Conservation (phyloP, 1,140 invertebrate genomes). For the Drosophila mauritiana region DNA sequence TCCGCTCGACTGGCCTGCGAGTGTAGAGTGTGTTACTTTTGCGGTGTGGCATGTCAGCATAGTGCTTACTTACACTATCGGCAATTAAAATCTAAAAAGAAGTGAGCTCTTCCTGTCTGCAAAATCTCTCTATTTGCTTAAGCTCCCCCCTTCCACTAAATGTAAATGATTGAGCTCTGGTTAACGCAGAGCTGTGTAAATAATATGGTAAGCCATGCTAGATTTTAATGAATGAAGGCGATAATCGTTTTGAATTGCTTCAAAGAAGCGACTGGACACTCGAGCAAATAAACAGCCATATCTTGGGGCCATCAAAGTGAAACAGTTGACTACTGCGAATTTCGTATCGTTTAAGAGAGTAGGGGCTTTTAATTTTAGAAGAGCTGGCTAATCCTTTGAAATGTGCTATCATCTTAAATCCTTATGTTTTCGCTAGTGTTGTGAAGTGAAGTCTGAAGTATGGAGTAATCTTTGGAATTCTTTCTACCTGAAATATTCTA, state of each 20-base stretch:
- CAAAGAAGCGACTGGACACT: constrained; percentile 52
- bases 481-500: background rate
- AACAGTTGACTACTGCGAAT: constrained; percentile 9
- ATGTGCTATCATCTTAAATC: background rate
- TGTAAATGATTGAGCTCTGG: constrained; percentile 45
- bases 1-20: constrained; percentile 26
- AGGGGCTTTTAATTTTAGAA: no score
- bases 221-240: constrained; percentile 79
- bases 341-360: background rate
- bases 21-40: constrained; percentile 19
- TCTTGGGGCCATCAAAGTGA: constrained; percentile 37
- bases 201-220: constrained; percentile 66
- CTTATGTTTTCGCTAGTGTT: no score
- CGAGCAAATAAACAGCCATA: constrained; percentile 21
- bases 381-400: no score
- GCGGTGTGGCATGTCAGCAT: constrained; percentile 3
- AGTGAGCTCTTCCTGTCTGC: constrained; percentile 45
- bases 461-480: no score
- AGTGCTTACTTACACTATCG: constrained; percentile 63
- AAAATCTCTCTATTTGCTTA: constrained; percentile 68
- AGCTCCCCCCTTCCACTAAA: constrained; percentile 38
- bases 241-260: constrained; percentile 75
- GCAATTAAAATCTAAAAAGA: constrained; percentile 81
- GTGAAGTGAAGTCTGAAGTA: no score
- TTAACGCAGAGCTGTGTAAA: constrained; percentile 70